Conservation (phyloP, 2,113 vertebrate genomes). For the Archocentrus centrarchus region DNA sequence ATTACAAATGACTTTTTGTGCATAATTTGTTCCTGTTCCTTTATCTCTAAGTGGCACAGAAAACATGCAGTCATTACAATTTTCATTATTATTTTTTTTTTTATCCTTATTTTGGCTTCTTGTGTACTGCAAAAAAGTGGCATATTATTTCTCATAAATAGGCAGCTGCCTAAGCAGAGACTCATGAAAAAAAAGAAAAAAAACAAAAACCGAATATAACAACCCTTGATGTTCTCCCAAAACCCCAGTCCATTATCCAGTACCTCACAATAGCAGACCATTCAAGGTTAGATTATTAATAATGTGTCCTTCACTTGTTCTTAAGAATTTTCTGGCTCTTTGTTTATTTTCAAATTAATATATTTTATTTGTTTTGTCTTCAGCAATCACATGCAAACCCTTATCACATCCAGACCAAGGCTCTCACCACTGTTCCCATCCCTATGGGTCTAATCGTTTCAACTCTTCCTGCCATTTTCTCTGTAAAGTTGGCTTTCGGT, state of each 20-base stretch:
- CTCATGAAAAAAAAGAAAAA: too few relatives aligned
- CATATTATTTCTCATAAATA: too few relatives aligned
- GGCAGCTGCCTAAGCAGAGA: too few relatives aligned
- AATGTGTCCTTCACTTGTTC: background rate
- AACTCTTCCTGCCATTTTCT: slow-evolving; percentile 73
- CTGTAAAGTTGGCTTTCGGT: slow-evolving; percentile 68
- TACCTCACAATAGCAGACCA: background rate
- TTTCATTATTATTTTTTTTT: too few relatives aligned
- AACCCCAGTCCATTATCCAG: too few relatives aligned
- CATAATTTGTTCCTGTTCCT: background rate
- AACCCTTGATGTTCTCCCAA: too few relatives aligned
- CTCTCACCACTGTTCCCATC: slow-evolving; percentile 45
- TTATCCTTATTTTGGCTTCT: too few relatives aligned
- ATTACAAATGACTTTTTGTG: background rate
- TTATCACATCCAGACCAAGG: slow-evolving; percentile 47
- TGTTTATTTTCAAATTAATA: background rate
- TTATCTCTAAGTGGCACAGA: background rate
- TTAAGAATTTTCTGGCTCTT: background rate
- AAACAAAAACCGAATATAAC: too few relatives aligned
- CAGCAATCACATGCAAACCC: slow-evolving; percentile 56
- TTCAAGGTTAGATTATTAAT: background rate
- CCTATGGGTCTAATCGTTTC: slow-evolving; percentile 53
- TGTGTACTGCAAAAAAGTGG: too few relatives aligned
- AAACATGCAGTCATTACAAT: background rate
- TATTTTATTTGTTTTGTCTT: background rate